Base-by-base conservation (phyloP, 2,797 vertebrate genomes). In the Liasis olivaceus region DNA sequence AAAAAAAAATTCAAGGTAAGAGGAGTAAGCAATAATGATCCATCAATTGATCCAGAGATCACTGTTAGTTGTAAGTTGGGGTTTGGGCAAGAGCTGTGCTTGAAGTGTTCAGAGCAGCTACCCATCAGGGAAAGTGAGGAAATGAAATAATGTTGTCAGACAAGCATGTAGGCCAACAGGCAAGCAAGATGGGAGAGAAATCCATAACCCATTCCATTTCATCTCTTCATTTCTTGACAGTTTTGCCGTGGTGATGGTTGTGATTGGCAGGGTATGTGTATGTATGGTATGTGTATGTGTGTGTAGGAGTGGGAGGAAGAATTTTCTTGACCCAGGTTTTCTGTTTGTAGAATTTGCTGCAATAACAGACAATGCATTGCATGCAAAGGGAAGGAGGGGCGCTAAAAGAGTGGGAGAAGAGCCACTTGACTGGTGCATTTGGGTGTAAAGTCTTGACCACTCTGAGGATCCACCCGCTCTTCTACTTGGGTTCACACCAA, bases 41-140 rank as follows among this genome's bases (percentile, higher is more conserved):
- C 93, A 93, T 93, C 93, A 93, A 89, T 93, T 89, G 93, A 93
- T 93, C 90, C 90, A 89, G 90, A 54, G 51, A 89, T 89, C 56
- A 60, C 87, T 62, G 87, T 72, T 91, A 91, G 87, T 63, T 85
- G 84, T 69, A 89, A 89, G 77, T 91, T 91, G 14, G 81, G 28
- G 63, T 91, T 93, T 72, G 77, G 87, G 62, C 87, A 93, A 93
- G 77, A 54, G 87, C 56, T 42, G 81, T 89, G 90, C 15, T n/a
- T 91, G 90, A 91, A 42, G 54, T 91, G 90, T 89, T 91, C 81
- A 60, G 77, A 93, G 81, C 87, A 86, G 60, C 87, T 85, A 90
- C 54, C 9, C 47, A 15, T 86, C 87, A 0, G 0, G 47, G 31
- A 54, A 51, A 54, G 87, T 94, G 87, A 92, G 63, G 31, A 94